Conservation (phyloP, 2,888 invertebrate species). For the Melieria picta region DNA sequence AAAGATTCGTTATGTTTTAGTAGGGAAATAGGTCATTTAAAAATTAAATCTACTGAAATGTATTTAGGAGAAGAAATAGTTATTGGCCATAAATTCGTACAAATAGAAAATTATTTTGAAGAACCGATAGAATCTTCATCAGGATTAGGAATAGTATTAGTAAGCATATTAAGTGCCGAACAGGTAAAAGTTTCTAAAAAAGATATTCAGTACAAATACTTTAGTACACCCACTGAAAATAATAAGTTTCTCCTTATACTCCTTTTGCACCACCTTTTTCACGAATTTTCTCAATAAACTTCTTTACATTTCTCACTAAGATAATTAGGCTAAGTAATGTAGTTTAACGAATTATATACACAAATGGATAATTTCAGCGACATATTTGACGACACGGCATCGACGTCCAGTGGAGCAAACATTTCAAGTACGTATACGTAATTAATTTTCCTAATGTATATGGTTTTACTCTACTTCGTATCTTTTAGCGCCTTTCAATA, state of each 20-base stretch:
- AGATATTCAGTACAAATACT: constrained; percentile 8
- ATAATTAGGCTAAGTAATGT: no score
- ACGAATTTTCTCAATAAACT: no score
- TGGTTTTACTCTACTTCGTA: no score
- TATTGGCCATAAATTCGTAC: not conserved
- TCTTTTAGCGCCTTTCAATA: no score
- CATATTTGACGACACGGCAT: no score
- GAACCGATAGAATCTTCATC: not conserved
- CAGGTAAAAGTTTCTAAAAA: not conserved
- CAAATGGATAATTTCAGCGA: no score
- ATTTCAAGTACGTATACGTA: no score
- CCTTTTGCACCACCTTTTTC: not conserved
- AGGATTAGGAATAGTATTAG: not conserved
- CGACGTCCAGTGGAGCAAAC: no score
- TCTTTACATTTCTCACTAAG: no score
- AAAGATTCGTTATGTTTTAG: constrained; percentile 15
- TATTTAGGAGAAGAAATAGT: not conserved
- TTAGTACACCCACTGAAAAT: not conserved
- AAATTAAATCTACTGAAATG: not conserved
- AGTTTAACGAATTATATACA: no score
- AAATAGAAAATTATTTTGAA: constrained; percentile 7
- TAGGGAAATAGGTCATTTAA: not conserved
- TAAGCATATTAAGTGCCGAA: not conserved
- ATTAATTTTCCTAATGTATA: no score
- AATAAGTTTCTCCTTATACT: constrained; percentile 8